Conservation (phyloP, 1,140 invertebrate species). For the Trichonephila clavata region DNA sequence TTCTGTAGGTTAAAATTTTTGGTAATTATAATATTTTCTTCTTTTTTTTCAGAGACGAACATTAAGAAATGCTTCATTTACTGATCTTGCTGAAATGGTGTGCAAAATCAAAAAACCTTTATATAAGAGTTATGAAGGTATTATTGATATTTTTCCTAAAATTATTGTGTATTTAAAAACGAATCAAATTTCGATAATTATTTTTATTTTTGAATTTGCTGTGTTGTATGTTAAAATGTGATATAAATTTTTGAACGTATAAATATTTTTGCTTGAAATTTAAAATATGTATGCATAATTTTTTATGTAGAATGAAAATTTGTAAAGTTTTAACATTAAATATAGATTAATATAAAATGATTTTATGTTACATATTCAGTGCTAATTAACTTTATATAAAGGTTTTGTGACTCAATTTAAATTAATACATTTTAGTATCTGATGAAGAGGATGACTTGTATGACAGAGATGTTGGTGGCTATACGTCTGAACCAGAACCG, state of each 20-base stretch:
- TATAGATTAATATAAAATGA: no score
- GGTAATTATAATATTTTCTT: no score
- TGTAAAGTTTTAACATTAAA: no score
- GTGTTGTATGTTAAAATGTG: no score
- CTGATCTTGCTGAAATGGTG: conserved; percentile 97
- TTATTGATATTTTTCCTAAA: not conserved
- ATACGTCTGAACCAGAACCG: conserved; percentile 88
- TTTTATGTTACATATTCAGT: no score
- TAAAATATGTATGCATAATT: no score
- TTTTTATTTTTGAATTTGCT: no score
- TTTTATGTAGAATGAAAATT: no score
- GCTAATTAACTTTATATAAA: not conserved
- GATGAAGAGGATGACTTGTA: conserved; percentile 84
- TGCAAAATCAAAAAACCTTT: conserved; percentile 89
- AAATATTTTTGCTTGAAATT: no score
- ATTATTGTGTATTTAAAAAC: not conserved
- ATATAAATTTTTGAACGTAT: not conserved
- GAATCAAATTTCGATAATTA: no score
- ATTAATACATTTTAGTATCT: conserved; percentile 80
- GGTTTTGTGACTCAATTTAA: not conserved
- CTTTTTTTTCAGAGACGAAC: conserved; percentile 37
- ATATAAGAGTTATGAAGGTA: conserved; percentile 61
- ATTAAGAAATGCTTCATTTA: conserved; percentile 86
- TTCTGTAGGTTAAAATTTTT: no score
- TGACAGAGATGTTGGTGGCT: conserved; percentile 88